These are phyloP conservation scores for Theristicus caerulescens DNA, from an alignment of 2,113 vertebrate species.

Conservation along the genomic window DNA sequence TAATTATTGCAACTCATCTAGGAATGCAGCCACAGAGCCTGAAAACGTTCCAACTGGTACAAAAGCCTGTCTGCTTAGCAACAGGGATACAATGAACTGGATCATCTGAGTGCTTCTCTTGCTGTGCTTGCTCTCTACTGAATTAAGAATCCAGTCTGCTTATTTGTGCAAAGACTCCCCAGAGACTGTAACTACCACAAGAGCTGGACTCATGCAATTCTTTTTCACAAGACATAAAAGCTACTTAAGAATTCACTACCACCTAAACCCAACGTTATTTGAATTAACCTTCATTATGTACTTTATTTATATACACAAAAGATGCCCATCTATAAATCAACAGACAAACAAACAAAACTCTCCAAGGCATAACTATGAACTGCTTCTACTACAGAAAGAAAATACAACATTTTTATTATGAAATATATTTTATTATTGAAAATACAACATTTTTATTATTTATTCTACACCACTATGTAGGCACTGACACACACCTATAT, in stretches of 20 bases:
- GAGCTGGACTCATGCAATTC: neutral
- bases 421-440: neutral
- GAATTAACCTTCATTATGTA: neutral
- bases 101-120: neutral
- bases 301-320: neutral
- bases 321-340: neutral
- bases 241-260: neutral
- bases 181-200: neutral
- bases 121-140: neutral
- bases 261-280: neutral
- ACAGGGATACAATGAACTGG: constrained; percentile 22
- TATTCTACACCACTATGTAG: neutral
- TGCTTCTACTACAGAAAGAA: neutral
- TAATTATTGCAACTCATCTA: constrained; percentile 54
- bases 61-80: constrained; percentile 58
- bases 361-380: neutral
- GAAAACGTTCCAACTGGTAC: constrained; percentile 48
- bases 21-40: constrained; percentile 36
- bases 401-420: neutral
- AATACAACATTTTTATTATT: neutral
- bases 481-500: neutral
- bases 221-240: neutral
- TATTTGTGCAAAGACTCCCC: neutral
- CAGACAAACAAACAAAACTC: neutral
- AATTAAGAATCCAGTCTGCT: neutral